Percentiles rank a stretch among this genome's conserved stretches.
Evolutionary conservation across 2,113 vertebrate species (phyloP).

Genomic region (Festucalex cinctus): DNA sequence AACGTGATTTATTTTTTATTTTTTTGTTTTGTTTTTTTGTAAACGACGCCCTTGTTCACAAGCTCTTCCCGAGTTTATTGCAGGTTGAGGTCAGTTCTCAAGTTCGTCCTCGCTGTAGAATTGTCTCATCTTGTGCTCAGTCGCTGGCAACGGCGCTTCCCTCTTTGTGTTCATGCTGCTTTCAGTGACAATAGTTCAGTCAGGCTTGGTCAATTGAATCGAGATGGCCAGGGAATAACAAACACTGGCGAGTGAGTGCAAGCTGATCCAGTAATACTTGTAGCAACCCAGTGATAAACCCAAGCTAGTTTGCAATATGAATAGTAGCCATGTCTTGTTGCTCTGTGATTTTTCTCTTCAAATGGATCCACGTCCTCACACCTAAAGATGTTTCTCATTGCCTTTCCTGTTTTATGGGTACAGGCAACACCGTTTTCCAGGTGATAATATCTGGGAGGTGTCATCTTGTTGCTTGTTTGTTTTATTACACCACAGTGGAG

Average conservation of each 20-base stretch:
- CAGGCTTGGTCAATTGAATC: neutral
- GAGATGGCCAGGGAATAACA: neutral
- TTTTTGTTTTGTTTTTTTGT: no score
- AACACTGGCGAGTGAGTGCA: neutral
- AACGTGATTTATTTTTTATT: no score
- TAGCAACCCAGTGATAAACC: neutral
- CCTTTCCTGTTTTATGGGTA: neutral
- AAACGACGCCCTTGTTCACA: no score
- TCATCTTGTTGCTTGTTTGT: slow-evolving; percentile 6
- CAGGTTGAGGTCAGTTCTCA: neutral
- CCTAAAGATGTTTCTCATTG: slow-evolving; percentile 4
- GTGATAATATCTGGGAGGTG: slow-evolving; percentile 12
- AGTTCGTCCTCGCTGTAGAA: neutral
- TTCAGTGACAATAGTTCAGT: neutral
- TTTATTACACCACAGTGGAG: neutral
- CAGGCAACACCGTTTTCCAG: neutral
- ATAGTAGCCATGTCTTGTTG: no score
- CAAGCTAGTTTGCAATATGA: neutral
- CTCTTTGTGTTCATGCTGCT: neutral
- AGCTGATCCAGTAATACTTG: neutral
- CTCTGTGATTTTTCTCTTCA: neutral
- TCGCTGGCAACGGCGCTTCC: neutral
- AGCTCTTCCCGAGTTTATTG: no score
- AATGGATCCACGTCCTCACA: slow-evolving; percentile 16
- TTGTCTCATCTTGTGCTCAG: no score